phyloP scores from a whole-genome alignment of 2,888 invertebrate species.

The Dryocosmus kuriphilus region DNA sequence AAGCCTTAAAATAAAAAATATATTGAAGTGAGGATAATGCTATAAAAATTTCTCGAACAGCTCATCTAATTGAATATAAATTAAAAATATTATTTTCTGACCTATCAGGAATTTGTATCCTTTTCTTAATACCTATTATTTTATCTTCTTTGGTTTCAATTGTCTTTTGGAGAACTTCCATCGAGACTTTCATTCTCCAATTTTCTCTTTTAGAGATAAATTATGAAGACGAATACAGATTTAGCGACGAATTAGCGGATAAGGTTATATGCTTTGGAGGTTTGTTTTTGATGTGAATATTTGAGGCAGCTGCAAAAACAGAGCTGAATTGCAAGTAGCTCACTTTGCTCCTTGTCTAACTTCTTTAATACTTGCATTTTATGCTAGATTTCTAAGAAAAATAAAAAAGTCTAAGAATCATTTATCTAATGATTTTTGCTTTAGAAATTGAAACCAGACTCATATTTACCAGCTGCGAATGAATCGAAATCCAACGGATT shows the following conservation, averaged over 20 bases:
- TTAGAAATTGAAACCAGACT: not conserved
- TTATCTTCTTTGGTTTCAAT: not conserved
- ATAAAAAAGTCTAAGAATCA: not conserved
- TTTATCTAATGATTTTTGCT: not conserved
- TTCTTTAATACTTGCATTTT: constrained; percentile 5
- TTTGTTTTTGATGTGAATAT: constrained; percentile 29
- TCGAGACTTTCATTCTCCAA: not conserved
- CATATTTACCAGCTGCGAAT: not conserved
- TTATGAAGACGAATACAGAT: constrained; percentile 8
- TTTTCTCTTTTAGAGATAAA: constrained; percentile 7
- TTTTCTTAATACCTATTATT: no score
- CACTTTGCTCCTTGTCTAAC: not conserved
- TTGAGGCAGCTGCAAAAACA: constrained; percentile 43
- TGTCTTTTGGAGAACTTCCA: not conserved
- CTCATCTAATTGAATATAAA: not conserved
- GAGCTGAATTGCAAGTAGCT: constrained; percentile 24
- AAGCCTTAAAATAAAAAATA: constrained; percentile 3
- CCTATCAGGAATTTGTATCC: not conserved
- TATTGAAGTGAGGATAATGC: not conserved
- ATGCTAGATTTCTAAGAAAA: constrained; percentile 14
- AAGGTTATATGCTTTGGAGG: not conserved
- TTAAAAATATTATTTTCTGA: not conserved
- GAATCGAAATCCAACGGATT: not conserved
- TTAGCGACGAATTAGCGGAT: constrained; percentile 1
- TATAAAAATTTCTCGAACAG: not conserved